phyloP scores from a whole-genome alignment of 2,888 invertebrate genomes.

The Pterobdella sp. region DNA sequence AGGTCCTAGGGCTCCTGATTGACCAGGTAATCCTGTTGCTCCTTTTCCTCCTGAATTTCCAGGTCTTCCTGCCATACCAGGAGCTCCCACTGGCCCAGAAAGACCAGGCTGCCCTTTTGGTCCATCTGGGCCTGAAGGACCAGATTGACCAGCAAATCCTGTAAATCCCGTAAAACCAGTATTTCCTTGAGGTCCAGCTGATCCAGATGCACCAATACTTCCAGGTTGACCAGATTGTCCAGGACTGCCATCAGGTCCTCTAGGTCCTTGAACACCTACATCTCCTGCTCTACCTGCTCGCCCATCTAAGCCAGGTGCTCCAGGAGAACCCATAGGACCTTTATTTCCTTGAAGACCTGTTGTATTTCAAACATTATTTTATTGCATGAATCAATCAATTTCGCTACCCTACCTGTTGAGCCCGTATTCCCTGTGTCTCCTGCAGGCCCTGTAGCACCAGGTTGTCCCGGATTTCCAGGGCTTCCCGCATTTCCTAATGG shows the following conservation, averaged over 20 bases:
- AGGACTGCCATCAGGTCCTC: constrained; percentile 15
- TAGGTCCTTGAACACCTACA: constrained; percentile 14
- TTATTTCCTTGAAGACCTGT: too few species aligned
- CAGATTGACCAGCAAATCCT: constrained; percentile 26
- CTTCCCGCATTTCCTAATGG: neutral
- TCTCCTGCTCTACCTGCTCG: constrained; percentile 26
- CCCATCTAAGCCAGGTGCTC: constrained; percentile 55
- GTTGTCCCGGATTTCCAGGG: neutral
- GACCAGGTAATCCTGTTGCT: neutral
- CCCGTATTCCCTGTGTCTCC: neutral
- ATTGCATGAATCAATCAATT: too few species aligned
- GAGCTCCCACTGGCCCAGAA: neutral
- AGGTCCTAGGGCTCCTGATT: neutral
- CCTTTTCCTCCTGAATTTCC: neutral
- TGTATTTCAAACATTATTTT: too few species aligned
- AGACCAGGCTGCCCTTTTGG: too few species aligned
- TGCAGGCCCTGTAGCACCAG: neutral
- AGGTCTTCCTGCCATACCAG: neutral
- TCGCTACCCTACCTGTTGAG: neutral
- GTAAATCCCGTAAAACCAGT: constrained; percentile 25
- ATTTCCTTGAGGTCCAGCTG: constrained; percentile 18
- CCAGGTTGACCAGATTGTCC: constrained; percentile 25
- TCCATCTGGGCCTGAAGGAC: constrained; percentile 18
- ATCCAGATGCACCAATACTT: constrained; percentile 16
- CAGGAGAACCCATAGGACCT: neutral